These are phyloP conservation scores for Phalloptychus januarius DNA, from an alignment of 2,797 vertebrate species.

Conservation along the genomic window DNA sequence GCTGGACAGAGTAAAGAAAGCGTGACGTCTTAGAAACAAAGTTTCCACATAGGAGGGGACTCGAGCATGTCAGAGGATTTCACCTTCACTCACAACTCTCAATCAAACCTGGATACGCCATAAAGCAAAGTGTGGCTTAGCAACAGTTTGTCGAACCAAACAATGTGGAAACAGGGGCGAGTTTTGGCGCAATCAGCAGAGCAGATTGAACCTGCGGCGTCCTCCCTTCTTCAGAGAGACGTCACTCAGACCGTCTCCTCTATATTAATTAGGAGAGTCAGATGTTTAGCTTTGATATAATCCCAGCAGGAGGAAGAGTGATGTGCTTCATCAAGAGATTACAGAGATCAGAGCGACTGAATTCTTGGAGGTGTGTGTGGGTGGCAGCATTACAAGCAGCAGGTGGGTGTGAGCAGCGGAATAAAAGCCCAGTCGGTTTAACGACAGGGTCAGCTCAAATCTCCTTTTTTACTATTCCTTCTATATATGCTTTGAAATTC, in stretches of 20 bases:
- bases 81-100: background rate
- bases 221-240: conserved; percentile 1
- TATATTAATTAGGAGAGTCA: conserved; percentile 17
- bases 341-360: conserved; percentile 40
- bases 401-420: conserved; percentile 43
- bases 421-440: conserved; percentile 6
- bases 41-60: background rate
- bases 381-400: conserved; percentile 30
- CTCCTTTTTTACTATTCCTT: background rate
- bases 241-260: conserved; percentile 2
- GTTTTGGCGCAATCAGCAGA: conserved; percentile 15
- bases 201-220: background rate
- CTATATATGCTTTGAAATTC: background rate
- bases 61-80: background rate
- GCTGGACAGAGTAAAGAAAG: background rate
- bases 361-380: conserved; percentile 35
- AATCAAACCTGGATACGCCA: no score
- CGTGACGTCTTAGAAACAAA: background rate
- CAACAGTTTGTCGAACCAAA: background rate
- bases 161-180: background rate
- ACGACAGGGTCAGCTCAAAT: background rate
- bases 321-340: conserved; percentile 40
- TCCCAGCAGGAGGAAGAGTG: conserved; percentile 29
- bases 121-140: background rate
- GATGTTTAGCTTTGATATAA: conserved; percentile 35